Percentiles rank a stretch among this genome's conserved stretches.
phyloP scores from a whole-genome alignment of 2,113 vertebrate genomes.

The Lepus europaeus region DNA sequence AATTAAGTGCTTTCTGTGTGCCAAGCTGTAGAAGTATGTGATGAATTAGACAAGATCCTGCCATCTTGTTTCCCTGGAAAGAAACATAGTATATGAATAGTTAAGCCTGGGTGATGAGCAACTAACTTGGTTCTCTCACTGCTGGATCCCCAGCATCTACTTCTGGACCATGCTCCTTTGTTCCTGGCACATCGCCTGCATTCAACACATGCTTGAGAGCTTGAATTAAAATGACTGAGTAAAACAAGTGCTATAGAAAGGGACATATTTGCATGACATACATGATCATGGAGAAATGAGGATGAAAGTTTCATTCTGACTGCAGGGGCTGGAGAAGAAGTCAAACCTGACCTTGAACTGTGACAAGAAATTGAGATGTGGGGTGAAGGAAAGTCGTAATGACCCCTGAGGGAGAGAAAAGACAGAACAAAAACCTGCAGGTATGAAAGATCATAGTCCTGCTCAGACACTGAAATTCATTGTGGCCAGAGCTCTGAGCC shows the following conservation, averaged over 20 bases:
- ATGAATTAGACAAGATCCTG: background rate
- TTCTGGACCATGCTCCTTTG: background rate
- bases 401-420: background rate
- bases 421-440: background rate
- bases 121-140: background rate
- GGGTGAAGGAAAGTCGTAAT: background rate
- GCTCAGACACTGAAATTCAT: background rate
- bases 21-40: background rate
- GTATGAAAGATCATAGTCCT: background rate
- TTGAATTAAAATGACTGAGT: constrained; percentile 9
- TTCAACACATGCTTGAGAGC: background rate
- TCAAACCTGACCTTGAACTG: background rate
- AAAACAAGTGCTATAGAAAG: background rate
- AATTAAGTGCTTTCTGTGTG: background rate
- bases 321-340: background rate
- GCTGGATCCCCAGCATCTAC: background rate
- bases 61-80: background rate
- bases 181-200: background rate
- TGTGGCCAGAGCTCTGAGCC: background rate
- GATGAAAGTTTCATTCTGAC: background rate
- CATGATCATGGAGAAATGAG: background rate
- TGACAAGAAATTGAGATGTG: background rate
- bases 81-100: background rate
- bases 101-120: background rate
- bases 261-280: background rate